Percentiles rank a stretch among this genome's conserved stretches.
Evolutionary conservation across 2,113 vertebrate species (phyloP).

Genomic region (Chitala chitala): DNA sequence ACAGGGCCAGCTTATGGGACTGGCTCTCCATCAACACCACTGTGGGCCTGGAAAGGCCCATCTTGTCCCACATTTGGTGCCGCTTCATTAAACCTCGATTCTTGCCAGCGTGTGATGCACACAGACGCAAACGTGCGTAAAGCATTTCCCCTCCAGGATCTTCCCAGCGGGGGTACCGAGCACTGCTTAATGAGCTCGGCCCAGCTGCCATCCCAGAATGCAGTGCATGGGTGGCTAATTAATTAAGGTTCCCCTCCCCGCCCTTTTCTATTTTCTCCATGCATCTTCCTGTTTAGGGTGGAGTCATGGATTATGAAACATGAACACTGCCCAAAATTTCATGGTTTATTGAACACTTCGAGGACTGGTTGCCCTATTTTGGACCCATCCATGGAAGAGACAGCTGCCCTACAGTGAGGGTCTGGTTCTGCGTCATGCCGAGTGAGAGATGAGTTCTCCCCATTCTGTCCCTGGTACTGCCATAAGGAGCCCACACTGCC

Average conservation of each 20-base stretch:
- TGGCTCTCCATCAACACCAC: conserved; percentile 13
- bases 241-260: conserved; percentile 49
- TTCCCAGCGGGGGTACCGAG: conserved; percentile 35
- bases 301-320: not conserved
- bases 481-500: not conserved
- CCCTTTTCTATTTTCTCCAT: conserved; percentile 25
- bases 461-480: not conserved
- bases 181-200: conserved; percentile 56
- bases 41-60: not conserved
- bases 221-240: conserved; percentile 54
- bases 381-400: too few species aligned
- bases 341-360: conserved; percentile 24
- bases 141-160: conserved; percentile 34
- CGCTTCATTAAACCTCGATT: conserved; percentile 30
- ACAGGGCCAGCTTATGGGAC: conserved; percentile 15
- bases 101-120: conserved; percentile 31
- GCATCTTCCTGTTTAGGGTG: not conserved
- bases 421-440: not conserved
- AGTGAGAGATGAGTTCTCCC: not conserved
- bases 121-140: conserved; percentile 24
- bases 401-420: not conserved
- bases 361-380: not conserved
- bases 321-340: conserved; percentile 27
- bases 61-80: conserved; percentile 12
- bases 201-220: conserved; percentile 46